These are phyloP conservation scores for Cryptocephalus moraei DNA, from an alignment of 2,888 invertebrate genomes.

Conservation along the genomic window DNA sequence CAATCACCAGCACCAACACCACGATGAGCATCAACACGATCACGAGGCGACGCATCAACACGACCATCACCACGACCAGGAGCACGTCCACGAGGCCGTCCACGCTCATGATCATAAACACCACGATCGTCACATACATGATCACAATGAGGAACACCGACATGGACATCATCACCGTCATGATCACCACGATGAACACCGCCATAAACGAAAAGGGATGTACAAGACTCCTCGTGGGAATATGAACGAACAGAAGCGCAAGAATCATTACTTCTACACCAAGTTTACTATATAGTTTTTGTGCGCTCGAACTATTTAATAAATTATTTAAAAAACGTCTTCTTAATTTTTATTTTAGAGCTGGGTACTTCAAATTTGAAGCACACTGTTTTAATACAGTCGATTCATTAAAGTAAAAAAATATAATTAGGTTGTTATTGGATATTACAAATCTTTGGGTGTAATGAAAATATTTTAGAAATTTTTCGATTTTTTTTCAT, in stretches of 20 bases:
- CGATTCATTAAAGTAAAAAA: too few relatives aligned
- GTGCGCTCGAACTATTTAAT: too few relatives aligned
- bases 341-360: too few relatives aligned
- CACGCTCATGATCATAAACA: constrained; percentile 7
- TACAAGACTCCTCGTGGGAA: constrained; percentile 4
- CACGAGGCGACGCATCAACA: constrained; percentile 15
- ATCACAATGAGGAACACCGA: constrained; percentile 16
- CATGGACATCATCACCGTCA: constrained; percentile 19
- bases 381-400: too few relatives aligned
- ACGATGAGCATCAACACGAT: constrained; percentile 18
- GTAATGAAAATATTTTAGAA: too few relatives aligned
- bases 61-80: constrained; percentile 16
- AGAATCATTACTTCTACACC: constrained; percentile 1
- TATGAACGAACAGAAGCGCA: constrained; percentile 8
- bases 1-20: constrained; percentile 22
- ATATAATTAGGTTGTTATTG: too few relatives aligned
- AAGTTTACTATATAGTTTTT: too few relatives aligned
- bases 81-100: constrained; percentile 12
- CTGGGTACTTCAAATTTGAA: too few relatives aligned
- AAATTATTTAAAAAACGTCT: too few relatives aligned
- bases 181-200: constrained; percentile 15
- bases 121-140: constrained; percentile 15
- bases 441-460: too few relatives aligned
- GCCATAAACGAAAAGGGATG: too few relatives aligned
- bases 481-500: too few relatives aligned